phyloP scores from a whole-genome alignment of 1,140 invertebrate genomes.

The Plectrocnemia conspersa region DNA sequence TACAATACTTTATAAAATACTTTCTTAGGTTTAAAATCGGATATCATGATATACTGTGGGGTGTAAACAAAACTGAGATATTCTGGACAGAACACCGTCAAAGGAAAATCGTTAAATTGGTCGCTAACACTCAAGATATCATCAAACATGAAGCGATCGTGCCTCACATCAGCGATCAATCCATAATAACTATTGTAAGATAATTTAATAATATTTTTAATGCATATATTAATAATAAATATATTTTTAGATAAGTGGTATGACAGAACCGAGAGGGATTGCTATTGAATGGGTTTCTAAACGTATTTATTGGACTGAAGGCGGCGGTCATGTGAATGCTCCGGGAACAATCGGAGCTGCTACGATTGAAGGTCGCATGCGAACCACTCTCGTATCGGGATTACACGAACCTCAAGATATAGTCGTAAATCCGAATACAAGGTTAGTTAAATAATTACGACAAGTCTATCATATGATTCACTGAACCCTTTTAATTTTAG shows the following conservation, averaged over 20 bases:
- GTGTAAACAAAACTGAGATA: slow-evolving; percentile 43
- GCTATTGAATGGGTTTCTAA: slow-evolving; percentile 72
- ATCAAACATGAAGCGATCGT: slow-evolving; percentile 20
- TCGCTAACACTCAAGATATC: slow-evolving; percentile 28
- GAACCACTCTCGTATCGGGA: slow-evolving; percentile 53
- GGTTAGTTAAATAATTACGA: slow-evolving; percentile 19
- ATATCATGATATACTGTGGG: slow-evolving; percentile 53
- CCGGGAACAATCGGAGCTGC: slow-evolving; percentile 54
- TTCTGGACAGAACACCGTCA: slow-evolving; percentile 56
- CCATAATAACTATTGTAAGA: slow-evolving; percentile 34
- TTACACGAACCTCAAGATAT: slow-evolving; percentile 50
- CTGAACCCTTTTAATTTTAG: slow-evolving; percentile 37
- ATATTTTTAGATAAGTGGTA: slow-evolving; percentile 39
- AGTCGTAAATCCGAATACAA: slow-evolving; percentile 59
- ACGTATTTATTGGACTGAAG: slow-evolving; percentile 71
- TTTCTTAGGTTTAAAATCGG: slow-evolving; percentile 47
- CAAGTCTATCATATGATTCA: not conserved
- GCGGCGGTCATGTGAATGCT: slow-evolving; percentile 48
- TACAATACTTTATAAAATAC: slow-evolving; percentile 14
- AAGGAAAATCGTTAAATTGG: slow-evolving; percentile 40
- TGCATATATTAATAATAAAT: not conserved
- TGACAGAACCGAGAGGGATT: slow-evolving; percentile 64
- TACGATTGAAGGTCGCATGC: slow-evolving; percentile 55
- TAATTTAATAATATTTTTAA: slow-evolving; percentile 1
- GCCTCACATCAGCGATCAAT: slow-evolving; percentile 31